phyloP scores from a whole-genome alignment of 2,797 vertebrate species.

The Sus cebifrons region DNA sequence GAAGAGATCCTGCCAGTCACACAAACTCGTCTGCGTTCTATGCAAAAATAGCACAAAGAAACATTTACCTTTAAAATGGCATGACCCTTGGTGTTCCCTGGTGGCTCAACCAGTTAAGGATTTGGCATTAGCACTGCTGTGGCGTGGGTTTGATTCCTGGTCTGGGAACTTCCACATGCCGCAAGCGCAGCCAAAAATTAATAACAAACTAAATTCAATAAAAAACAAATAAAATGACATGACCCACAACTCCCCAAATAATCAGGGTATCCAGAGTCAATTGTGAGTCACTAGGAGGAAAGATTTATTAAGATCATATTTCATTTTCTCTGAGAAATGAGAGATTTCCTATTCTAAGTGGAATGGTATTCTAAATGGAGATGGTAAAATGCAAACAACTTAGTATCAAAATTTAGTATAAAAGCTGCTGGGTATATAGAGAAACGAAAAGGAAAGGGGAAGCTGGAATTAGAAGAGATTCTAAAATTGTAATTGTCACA shows the following conservation, averaged over 20 bases:
- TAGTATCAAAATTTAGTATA: not conserved
- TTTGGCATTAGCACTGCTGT: too few relatives aligned
- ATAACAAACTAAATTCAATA: too few relatives aligned
- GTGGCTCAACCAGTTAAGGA: too few relatives aligned
- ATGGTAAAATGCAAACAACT: conserved; percentile 22
- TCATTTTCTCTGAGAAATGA: not conserved
- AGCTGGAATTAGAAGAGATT: conserved; percentile 33
- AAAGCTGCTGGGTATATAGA: not conserved
- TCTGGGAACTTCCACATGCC: too few relatives aligned
- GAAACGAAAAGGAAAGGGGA: not conserved
- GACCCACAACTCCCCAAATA: not conserved
- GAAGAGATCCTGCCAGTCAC: not conserved
- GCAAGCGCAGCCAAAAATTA: too few relatives aligned
- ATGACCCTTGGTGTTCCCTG: too few relatives aligned
- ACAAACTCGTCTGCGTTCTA: not conserved
- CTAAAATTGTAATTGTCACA: conserved; percentile 26
- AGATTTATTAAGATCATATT: not conserved
- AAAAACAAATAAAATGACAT: not conserved
- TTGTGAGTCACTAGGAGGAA: not conserved
- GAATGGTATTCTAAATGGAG: not conserved
- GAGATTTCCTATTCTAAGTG: not conserved
- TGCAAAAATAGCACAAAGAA: not conserved
- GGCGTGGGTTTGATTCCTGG: too few relatives aligned
- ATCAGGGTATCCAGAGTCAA: not conserved
- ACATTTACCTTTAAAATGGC: not conserved